Evolutionary conservation across 2,888 invertebrate species (phyloP), one percentile per base, ranked within the genome.

Genomic region (Phortica okadai): DNA sequence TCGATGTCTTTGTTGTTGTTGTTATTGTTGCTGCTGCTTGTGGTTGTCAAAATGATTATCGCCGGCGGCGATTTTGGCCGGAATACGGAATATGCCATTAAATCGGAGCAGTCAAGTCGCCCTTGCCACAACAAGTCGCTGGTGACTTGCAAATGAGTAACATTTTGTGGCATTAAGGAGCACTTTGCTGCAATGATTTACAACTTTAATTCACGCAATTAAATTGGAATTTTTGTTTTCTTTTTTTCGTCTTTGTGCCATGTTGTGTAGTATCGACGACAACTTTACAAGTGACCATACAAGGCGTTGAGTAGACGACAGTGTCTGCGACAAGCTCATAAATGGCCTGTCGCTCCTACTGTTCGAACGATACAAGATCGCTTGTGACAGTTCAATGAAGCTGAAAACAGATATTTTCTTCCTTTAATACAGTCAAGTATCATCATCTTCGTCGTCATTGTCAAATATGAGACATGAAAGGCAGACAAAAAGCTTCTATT

Each of bases 121-220:
- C 50, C 64, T 69, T 81, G 76, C 74, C 74, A 77, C 16, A 50
- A 44, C n/a, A 72, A 76, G 77, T 58, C 58, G 44, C 67, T 73
- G 76, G 74, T 78, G 82, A 88, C 85, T 85, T 86, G 88, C 83
- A 88, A 89, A 89, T 88, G 85, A 87, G 84, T 84, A 83, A 85
- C 88, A 86, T 89, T 89, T 88, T 88, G 82, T 84, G 85, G 85
- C 88, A 89, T 89, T 88, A 89, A 89, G 86, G 89, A 88, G 89
- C 90, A 90, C 89, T 90, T 89, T 89, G 86, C 88, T 50, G 86
- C 89, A 90, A 90, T 90, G 89, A 90, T 89, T 90, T 90, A 90
- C 89, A 90, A 84, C 89, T 89, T 90, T 89, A 89, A 90, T 90
- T 90, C 89, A 89, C 88, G 88, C 90, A 89, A 89, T 90, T 90